Base-by-base conservation (phyloP, 1,140 invertebrate species). In the Hormaphis cornu region DNA sequence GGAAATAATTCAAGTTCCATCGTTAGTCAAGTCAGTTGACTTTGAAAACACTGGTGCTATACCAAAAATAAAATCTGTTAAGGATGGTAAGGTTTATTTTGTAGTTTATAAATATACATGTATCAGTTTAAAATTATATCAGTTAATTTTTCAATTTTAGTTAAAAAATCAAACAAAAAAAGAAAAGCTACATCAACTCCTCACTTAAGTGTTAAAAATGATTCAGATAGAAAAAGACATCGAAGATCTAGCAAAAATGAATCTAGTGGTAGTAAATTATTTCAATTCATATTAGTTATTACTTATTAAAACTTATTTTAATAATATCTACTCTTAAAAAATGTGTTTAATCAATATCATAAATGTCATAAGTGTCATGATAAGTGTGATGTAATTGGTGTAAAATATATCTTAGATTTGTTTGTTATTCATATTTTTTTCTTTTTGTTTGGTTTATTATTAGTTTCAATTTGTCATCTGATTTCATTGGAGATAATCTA, bases 161-260 rank as follows among this genome's bases (percentile, higher is more conserved):
- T 33, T 22, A 66, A 66, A 48, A 66, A 50, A 66, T 50, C 44
- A 50, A 66, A 66, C 50, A 66, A 66, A 66, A 66, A 66, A 48
- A 66, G 28, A 35, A 66, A 66, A 66, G 61, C 61, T 1, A 66
- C 61, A 8, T 66, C 61, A 33, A 66, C 61, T 48, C 61, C 61
- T 66, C 61, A 66, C 50, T 48, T 66, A 33, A 66, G 61, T n/a
- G 28, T 66, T 10, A 66, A 66, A 50, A 48, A 66, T 37, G 61
- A 66, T 66, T 66, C 61, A 50, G 61, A 66, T 35, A 46, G 44
- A 33, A 66, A 66, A 66, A 50, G 61, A 48, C 44, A 66, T 66
- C 40, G 61, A 18, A 66, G 30, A 66, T 50, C 18, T 33, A 66
- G 22, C 50, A 66, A 66, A 66, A 66, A 66, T 50, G 50, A 66